Base-by-base conservation (phyloP, 2,797 vertebrate genomes). In the Sebastes oblongus region DNA sequence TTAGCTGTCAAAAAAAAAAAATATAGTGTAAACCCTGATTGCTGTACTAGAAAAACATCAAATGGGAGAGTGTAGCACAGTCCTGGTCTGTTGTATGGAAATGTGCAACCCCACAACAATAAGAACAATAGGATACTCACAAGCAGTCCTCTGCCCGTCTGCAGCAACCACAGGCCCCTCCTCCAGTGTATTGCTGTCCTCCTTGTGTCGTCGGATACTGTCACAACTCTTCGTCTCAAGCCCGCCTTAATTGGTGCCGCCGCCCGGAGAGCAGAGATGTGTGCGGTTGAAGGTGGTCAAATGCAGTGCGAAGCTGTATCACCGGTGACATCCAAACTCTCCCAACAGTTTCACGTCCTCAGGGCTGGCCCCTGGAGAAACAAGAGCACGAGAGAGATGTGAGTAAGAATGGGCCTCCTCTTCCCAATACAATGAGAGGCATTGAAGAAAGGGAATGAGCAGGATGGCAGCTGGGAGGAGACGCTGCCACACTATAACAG, bases 401-500 rank as follows among this genome's bases (percentile, higher is more conserved):
- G 91, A 86, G 86, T 90, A 86, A 95, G 93, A 95, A 95, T 91
- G 91, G 90, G 79, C 90, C 87, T 94, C 91, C 90, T 95, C 88
- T 91, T 92, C 62, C 29, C 18, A 27, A 85, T 64, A 95, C 94
- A 96, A 95, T 94, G 94, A 88, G 82, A 81, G 75, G 81, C 91
- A 94, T 95, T 95, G 90, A 93, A 83, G 75, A 69, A 88, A 81
- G 78, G 72, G 86, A 89, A 80, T 56, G 84, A 90, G 88, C 72
- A 75, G 81, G 62, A 67, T 75, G 83, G 85, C 85, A 82, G 84
- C 87, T 83, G 91, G 88, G 81, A 90, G 89, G 89, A 88, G 86
- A 88, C 6, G 77, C 78, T 92, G 89, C 81, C 77, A 34, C 56
- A 65, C 81, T 82, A 29, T 34, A 24, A 80, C 82, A 86, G 88